These are phyloP conservation scores for Channa striata DNA, from an alignment of 2,797 vertebrate species.

Conservation along the genomic window DNA sequence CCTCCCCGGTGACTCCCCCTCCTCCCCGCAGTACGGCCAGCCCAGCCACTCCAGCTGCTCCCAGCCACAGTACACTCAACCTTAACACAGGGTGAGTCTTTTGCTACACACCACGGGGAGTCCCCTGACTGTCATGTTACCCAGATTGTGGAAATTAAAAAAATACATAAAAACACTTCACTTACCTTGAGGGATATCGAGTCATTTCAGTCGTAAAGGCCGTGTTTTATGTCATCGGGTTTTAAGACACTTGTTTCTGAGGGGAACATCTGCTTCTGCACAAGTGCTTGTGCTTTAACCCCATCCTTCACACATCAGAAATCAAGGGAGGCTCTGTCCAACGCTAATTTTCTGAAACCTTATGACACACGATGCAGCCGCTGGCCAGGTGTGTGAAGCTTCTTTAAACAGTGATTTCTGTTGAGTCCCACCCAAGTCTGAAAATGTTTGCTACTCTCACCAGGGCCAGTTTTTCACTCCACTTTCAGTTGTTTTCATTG, in stretches of 20 bases:
- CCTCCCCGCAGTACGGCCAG: slow-evolving; percentile 90
- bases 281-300: background rate
- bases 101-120: background rate
- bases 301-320: background rate
- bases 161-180: too few relatives aligned
- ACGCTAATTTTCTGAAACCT: background rate
- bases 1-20: slow-evolving; percentile 89
- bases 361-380: background rate
- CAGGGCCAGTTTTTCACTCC: too few relatives aligned
- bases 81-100: slow-evolving; percentile 89
- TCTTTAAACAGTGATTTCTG: background rate
- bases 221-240: too few relatives aligned
- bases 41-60: slow-evolving; percentile 88
- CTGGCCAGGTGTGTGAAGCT: background rate
- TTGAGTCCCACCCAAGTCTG: too few relatives aligned
- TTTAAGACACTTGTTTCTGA: too few relatives aligned
- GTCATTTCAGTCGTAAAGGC: too few relatives aligned
- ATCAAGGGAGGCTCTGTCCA: too few relatives aligned
- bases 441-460: too few relatives aligned
- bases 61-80: slow-evolving; percentile 89
- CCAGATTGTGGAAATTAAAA: too few relatives aligned
- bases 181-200: too few relatives aligned
- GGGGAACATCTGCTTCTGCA: background rate
- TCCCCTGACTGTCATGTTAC: background rate
- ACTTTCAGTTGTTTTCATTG: too few relatives aligned